Evolutionary conservation across 1,140 invertebrate species (phyloP).

Genomic region (Globodera rostochiensis): DNA sequence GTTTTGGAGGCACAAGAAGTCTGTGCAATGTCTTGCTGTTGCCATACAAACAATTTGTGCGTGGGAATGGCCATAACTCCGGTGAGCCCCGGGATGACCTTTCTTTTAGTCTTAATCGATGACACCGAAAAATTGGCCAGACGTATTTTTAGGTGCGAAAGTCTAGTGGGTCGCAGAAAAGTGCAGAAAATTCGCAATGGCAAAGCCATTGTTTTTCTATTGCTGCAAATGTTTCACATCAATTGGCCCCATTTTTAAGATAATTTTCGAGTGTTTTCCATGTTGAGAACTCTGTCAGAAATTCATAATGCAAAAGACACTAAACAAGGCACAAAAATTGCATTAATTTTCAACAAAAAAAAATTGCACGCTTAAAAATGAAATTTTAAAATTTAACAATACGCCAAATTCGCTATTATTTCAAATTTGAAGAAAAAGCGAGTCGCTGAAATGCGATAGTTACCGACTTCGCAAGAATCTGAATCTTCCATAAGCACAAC

Average conservation of each 20-base stretch:
- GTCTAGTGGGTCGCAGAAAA: neutral
- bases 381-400: no score
- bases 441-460: neutral
- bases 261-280: no score
- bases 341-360: no score
- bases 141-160: neutral
- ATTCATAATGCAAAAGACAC: neutral
- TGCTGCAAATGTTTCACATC: neutral
- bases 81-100: neutral
- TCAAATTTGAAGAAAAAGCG: neutral
- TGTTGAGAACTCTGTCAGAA: neutral
- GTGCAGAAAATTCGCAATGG: neutral
- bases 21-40: slow-evolving; percentile 6
- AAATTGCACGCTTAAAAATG: no score
- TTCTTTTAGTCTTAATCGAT: neutral
- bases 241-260: neutral
- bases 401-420: no score
- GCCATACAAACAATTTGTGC: slow-evolving; percentile 30
- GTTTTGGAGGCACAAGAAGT: neutral
- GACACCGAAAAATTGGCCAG: neutral
- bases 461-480: neutral
- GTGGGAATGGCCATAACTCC: neutral
- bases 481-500: neutral
- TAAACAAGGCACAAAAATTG: no score
- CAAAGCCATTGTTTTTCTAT: neutral